Evolutionary conservation across 2,888 invertebrate species (phyloP), one percentile per base, ranked within the genome.

Genomic region (Pandemis corylana): DNA sequence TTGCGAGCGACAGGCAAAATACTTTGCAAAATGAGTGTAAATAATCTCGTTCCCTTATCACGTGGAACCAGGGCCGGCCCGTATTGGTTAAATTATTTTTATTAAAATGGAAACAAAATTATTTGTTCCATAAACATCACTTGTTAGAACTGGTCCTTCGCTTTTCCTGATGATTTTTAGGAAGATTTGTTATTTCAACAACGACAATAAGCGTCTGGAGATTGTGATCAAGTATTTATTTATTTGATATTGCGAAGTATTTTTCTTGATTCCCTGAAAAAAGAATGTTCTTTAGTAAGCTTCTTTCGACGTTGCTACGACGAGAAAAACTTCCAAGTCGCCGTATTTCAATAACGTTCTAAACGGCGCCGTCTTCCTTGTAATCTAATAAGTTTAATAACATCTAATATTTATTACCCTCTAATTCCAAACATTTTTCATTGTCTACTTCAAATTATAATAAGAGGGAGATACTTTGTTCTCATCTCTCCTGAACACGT

Each of bases 1-100:
- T 67, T 15, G 44, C 36, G 41, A 67, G 67, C 67, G 62, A 71
- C 65, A 67, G 28, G 44, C 15, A 28, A 62, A 75, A 71, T 70
- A 75, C 66, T 70, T 75, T 10, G 44, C 67, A 12, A 71, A 71
- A 56, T 70, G 66, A 75, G 15, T 70, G 53, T 70, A 70, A 70
- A 75, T 49, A 70, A 70, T 62, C 46, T 53, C 9, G 28, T 46
- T 20, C 65, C 67, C 73, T 70, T 74, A 70, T 74, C 74, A 69
- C 51, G 66, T 66, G 69, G 15, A 70, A 61, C 61, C 74, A 69
- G 63, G 63, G 12, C 53, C 53, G 51, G 44, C n/a, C 66, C 61
- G 41, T 65, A 69, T 74, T 74, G 65, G 42, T 59, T 65, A 61
- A 65, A 74, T 49, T 61, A 49, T 65, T 51, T 69, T 69, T 42